Base-by-base conservation (phyloP, 2,888 invertebrate species). In the Sisyra nigra region DNA sequence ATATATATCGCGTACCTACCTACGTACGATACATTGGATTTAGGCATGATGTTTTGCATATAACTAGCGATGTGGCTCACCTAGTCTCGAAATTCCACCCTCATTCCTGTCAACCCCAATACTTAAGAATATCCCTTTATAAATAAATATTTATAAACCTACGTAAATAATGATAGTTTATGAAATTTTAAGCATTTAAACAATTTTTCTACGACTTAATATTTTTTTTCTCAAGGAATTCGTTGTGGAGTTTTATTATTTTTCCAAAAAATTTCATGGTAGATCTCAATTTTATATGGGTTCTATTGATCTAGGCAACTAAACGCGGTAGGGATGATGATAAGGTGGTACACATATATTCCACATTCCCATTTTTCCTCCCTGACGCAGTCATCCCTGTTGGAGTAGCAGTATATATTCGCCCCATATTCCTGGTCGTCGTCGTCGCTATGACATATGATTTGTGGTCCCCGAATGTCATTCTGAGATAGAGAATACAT, bases 391-490 rank as follows among this genome's bases (percentile, higher is more conserved):
- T 8, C 34, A 34, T 34, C 11, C 13, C 24, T 24, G 24, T 7
- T 24, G 24, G 24, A 24, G 24, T 24, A 7, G 24, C 7, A 24
- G 24, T 24, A 24, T 24, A 24, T 24, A 24, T 24, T 24, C 24
- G 24, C 24, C 24, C 24, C 24, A 24, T 24, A 24, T 24, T 24
- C 7, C 24, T 24, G 24, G 24, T 24, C 24, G 24, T 24, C 24
- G 24, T 24, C 24, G 38, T 18, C 13, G 13, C 17, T 41, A 54
- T 57, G 57, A 57, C 58, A 53, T 57, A 57, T 58, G 58, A 58
- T 58, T 58, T 58, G 58, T 57, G 57, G 57, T 55, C 53, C 50
- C 50, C 31, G 43, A 43, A 43, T 43, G 43, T 43, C 43, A 43
- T 32, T 43, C 32, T 38, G 43, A 43, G 43, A 43, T 43, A 43